Evolutionary conservation across 2,113 vertebrate species (phyloP), one percentile per base, ranked within the genome.

Genomic region (Corvus cornix): DNA sequence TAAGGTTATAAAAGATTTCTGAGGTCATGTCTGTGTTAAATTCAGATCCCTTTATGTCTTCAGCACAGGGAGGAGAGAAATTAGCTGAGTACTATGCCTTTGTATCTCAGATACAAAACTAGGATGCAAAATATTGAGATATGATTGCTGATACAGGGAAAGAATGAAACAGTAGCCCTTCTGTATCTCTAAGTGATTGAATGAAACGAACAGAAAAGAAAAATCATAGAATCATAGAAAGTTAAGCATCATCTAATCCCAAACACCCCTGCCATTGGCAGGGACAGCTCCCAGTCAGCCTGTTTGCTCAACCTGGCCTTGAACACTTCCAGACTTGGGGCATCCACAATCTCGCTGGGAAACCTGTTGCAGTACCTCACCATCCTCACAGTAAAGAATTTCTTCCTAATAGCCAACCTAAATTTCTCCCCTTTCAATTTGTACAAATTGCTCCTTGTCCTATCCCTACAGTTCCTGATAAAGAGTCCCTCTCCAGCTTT

Each of bases 231-330:
- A 35, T 26, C 26, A 64, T 31, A 35, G 14, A 26, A 56, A 22
- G 2, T 22, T 35, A 80, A 73, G 33, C 2, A 66, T 10, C 43
- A 37, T 19, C 22, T 51, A 73, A 26, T 43, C 26, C 11, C 14
- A 73, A 27, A 2, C 3, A 5, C 8, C 6, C 1, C 0, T 44
- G n/a, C 8, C 10, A 37, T 7, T 35, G 8, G 11, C 17, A 37
- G 9, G 31, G 9, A 58, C 18, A 23, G 3, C 2, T 31, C 11
- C 27, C 26, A 33, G 11, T 49, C 27, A 11, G 43, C 11, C 10
- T 56, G 11, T 55, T 72, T 49, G 30, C 17, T 72, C 14, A 49
- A 16, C 7, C 24, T 35, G 26, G 17, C 17, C 20, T 80, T 43
- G 26, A 49, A 56, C 4, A 31, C 2, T 72, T 63, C 37, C 26